Evolutionary conservation across 2,113 vertebrate genomes (phyloP).

Genomic region (Vimba vimba): DNA sequence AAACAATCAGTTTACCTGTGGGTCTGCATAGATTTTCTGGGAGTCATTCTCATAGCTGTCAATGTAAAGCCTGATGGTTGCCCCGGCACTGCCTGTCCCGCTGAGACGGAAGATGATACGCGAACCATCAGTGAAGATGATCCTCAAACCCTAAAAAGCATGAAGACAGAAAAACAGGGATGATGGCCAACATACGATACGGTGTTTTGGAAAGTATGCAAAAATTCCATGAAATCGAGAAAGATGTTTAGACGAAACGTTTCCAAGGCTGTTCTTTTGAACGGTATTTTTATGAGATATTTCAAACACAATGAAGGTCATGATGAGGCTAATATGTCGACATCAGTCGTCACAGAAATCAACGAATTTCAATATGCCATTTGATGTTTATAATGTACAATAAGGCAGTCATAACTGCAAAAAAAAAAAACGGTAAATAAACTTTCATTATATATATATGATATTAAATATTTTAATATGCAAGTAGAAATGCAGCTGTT

Average conservation of each 20-base stretch:
- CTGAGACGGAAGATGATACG: slow-evolving; percentile 97
- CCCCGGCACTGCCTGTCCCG: slow-evolving; percentile 94
- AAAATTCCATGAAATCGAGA: background rate
- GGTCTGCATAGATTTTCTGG: slow-evolving; percentile 89
- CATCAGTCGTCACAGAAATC: background rate
- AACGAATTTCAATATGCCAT: background rate
- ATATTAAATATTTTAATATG: background rate
- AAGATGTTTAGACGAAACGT: background rate
- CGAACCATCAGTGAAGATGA: slow-evolving; percentile 95
- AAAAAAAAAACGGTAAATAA: background rate
- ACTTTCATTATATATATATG: background rate
- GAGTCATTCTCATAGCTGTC: slow-evolving; percentile 97
- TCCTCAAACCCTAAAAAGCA: slow-evolving; percentile 84
- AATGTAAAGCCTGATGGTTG: slow-evolving; percentile 93
- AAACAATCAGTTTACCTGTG: slow-evolving; percentile 82
- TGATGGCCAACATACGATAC: slow-evolving; percentile 3
- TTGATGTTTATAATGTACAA: background rate
- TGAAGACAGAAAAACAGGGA: slow-evolving; percentile 24
- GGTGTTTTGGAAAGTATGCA: background rate
- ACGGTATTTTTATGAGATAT: background rate
- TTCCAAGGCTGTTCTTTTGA: background rate
- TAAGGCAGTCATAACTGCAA: background rate
- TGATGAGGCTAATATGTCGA: background rate
- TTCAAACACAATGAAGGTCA: background rate
- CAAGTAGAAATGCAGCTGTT: background rate